Conservation (phyloP, 2,113 vertebrate species). For the Rhagologus leucostigma region DNA sequence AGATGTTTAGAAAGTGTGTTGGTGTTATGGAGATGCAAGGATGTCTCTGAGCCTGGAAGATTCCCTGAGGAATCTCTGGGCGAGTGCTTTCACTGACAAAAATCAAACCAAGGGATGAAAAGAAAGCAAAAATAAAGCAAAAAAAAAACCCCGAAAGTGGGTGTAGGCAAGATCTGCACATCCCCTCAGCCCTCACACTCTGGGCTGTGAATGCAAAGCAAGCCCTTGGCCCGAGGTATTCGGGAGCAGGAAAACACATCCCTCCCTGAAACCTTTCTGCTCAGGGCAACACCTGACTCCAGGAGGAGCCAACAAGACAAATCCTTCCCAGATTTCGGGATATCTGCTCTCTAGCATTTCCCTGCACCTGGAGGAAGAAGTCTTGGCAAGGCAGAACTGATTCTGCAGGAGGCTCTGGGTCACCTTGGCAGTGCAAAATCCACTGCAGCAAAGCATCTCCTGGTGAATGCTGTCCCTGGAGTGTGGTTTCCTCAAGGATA, state of each 20-base stretch:
- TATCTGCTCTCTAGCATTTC: background rate
- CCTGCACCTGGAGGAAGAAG: background rate
- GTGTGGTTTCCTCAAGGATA: background rate
- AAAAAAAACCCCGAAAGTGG: rapidly evolving
- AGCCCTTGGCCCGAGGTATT: background rate
- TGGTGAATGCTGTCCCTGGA: background rate
- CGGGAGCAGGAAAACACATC: background rate
- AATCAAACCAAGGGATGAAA: background rate
- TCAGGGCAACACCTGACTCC: background rate
- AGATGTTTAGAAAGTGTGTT: background rate
- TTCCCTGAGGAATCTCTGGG: background rate
- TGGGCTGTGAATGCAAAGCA: background rate
- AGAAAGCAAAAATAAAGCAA: background rate
- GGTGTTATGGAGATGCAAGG: background rate
- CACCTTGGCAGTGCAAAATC: background rate
- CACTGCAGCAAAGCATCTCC: background rate
- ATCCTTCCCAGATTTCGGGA: background rate
- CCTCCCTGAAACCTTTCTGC: background rate
- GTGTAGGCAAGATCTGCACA: background rate
- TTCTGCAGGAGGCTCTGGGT: background rate
- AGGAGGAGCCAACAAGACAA: background rate
- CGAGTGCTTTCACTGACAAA: background rate
- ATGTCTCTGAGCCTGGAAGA: background rate
- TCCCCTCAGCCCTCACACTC: background rate
- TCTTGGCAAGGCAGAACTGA: background rate